Conservation (phyloP, 2,888 invertebrate species). For the Gari tellinella region DNA sequence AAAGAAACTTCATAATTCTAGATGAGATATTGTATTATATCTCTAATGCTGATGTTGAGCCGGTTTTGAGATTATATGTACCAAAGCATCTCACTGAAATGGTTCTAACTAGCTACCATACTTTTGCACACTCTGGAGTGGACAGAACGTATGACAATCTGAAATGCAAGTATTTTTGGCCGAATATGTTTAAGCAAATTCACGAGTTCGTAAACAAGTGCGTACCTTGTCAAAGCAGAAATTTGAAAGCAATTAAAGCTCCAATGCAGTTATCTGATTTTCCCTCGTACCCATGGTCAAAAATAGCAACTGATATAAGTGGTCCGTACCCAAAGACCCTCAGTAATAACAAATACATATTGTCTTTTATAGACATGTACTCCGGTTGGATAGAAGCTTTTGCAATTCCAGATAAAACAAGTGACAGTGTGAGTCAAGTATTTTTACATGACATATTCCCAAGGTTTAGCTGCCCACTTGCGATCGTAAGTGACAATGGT, state of each 20-base stretch:
- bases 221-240: slow-evolving; percentile 29
- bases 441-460: neutral
- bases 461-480: neutral
- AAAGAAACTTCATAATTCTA: slow-evolving; percentile 22
- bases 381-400: slow-evolving; percentile 34
- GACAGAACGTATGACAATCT: slow-evolving; percentile 19
- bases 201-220: slow-evolving; percentile 15
- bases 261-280: slow-evolving; percentile 53
- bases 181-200: slow-evolving; percentile 29
- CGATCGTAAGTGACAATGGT: neutral
- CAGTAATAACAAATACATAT: slow-evolving; percentile 43
- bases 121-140: slow-evolving; percentile 33
- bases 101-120: slow-evolving; percentile 38
- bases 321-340: slow-evolving; percentile 26
- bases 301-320: slow-evolving; percentile 17
- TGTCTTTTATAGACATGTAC: slow-evolving; percentile 30
- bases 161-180: slow-evolving; percentile 39
- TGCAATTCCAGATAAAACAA: slow-evolving; percentile 30
- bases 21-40: slow-evolving; percentile 48
- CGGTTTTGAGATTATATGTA: slow-evolving; percentile 30
- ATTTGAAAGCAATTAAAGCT: slow-evolving; percentile 16
- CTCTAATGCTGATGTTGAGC: slow-evolving; percentile 40
- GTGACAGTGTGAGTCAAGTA: slow-evolving; percentile 27
- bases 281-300: slow-evolving; percentile 40
- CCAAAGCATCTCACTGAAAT: slow-evolving; percentile 15